Base-by-base conservation (phyloP, 2,797 vertebrate genomes). In the Urophycis tenuis region DNA sequence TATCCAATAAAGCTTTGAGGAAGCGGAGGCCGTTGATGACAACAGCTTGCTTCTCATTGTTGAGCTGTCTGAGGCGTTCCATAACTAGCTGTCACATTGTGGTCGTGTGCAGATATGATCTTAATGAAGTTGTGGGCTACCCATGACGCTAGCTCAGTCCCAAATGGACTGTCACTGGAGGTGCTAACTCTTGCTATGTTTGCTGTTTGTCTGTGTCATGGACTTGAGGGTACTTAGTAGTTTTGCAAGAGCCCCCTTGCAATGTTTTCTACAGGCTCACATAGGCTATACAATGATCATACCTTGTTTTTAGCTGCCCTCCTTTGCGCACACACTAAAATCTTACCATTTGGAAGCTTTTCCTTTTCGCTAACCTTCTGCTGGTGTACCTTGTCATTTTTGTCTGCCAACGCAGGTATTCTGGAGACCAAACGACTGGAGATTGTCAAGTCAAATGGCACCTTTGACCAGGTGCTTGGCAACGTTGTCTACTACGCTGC, bases 341-440 rank as follows among this genome's bases (percentile, higher is more conserved):
- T n/a, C n/a, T 29, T 67, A 67, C 25, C 45, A 53, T 53, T 45
- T 45, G 17, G 45, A 53, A 53, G 45, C 45, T 19, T 29, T 14
- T 25, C n/a, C n/a, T 12, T 10, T 67, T 29, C 29, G 60, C n/a
- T 29, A 32, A 49, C 11, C 1, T 17, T 72, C 31, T 15, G 45
- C 36, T 74, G 2, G 77, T 80, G n/a, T 76, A 32, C 17, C 34
- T 83, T 8, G 60, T 67, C 73, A 82, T 78, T 80, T 73, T 79
- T 4, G 77, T 12, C 85, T 60, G 67, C 74, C 70, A 79, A 64
- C 10, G 74, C 72, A 99, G 98, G 98, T 85, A 96, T 99, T 85
- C 81, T 99, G 92, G 98, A 99, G 90, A 97, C 96, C 78, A 96
- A 97, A 86, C 92, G 98, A 29, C 90, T 99, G 86, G 94, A 94